A percentile compares a stretch with the other conserved stretches of the same genome.
These are phyloP conservation scores for Xyrichtys novacula DNA, from an alignment of 2,797 vertebrate genomes.

Conservation along the genomic window DNA sequence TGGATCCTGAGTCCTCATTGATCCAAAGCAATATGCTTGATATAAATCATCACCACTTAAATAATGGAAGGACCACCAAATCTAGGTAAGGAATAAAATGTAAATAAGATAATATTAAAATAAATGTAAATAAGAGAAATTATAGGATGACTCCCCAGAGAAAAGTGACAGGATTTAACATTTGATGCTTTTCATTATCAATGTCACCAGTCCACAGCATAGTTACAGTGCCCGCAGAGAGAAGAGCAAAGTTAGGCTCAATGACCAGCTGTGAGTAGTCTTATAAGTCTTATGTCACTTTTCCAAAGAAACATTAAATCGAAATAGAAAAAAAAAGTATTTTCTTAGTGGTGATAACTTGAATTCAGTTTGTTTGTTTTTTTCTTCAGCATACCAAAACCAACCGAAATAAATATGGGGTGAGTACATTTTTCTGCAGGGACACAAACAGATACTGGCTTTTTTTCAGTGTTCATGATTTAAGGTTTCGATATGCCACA, in stretches of 20 bases:
- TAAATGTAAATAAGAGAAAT: too few relatives aligned
- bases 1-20: conserved; percentile 55
- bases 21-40: conserved; percentile 46
- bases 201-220: conserved; percentile 64
- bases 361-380: conserved; percentile 22
- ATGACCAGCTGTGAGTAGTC: conserved; percentile 84
- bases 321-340: background rate
- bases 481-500: background rate
- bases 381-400: conserved; percentile 81
- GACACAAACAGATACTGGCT: background rate
- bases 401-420: conserved; percentile 79
- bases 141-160: too few relatives aligned
- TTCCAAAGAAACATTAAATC: background rate
- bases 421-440: conserved; percentile 66
- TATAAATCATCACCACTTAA: conserved; percentile 71
- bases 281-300: background rate
- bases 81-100: conserved; percentile 72
- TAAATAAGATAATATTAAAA: too few relatives aligned
- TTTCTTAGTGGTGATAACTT: background rate
- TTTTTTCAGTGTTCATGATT: background rate
- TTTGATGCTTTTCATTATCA: conserved; percentile 37
- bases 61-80: conserved; percentile 68
- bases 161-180: conserved; percentile 6
- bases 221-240: conserved; percentile 72
- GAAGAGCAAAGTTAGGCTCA: conserved; percentile 81